Evolutionary conservation across 2,888 invertebrate species (phyloP).

Genomic region (Leptinotarsa juncta): DNA sequence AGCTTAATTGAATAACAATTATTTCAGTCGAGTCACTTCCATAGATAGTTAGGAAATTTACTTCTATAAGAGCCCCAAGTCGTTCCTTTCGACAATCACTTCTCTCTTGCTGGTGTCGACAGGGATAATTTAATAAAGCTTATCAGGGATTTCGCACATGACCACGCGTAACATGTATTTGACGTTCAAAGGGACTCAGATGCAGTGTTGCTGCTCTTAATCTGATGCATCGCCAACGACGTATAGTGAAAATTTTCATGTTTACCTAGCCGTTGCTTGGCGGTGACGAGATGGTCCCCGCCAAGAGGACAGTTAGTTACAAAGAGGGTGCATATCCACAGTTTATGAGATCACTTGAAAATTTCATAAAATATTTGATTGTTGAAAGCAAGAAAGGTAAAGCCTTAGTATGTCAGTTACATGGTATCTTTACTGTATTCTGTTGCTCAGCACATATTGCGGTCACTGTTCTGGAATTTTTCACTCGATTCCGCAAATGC

Average conservation of each 20-base stretch:
- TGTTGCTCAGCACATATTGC: too few relatives aligned
- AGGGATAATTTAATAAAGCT: slow-evolving; percentile 20
- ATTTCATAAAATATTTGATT: too few relatives aligned
- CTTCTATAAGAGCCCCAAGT: not conserved
- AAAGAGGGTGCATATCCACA: too few relatives aligned
- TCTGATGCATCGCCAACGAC: slow-evolving; percentile 1
- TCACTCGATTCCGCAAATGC: too few relatives aligned
- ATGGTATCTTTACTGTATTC: too few relatives aligned
- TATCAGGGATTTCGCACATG: slow-evolving; percentile 9
- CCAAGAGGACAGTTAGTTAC: too few relatives aligned
- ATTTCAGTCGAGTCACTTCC: not conserved
- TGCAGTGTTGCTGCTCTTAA: not conserved
- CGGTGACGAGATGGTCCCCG: too few relatives aligned
- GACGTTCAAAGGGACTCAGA: slow-evolving; percentile 12
- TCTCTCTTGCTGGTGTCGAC: slow-evolving; percentile 3
- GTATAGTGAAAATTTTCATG: not conserved
- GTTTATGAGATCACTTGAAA: too few relatives aligned
- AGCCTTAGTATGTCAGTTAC: too few relatives aligned
- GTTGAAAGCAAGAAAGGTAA: too few relatives aligned
- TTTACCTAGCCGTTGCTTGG: too few relatives aligned
- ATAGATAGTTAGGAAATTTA: not conserved
- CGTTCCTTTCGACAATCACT: not conserved
- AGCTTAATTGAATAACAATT: slow-evolving; percentile 4
- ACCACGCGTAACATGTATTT: slow-evolving; percentile 7
- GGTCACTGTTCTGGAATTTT: too few relatives aligned